These are phyloP conservation scores for Asbolus verrucosus DNA, from an alignment of 1,140 invertebrate genomes.

Conservation along the genomic window DNA sequence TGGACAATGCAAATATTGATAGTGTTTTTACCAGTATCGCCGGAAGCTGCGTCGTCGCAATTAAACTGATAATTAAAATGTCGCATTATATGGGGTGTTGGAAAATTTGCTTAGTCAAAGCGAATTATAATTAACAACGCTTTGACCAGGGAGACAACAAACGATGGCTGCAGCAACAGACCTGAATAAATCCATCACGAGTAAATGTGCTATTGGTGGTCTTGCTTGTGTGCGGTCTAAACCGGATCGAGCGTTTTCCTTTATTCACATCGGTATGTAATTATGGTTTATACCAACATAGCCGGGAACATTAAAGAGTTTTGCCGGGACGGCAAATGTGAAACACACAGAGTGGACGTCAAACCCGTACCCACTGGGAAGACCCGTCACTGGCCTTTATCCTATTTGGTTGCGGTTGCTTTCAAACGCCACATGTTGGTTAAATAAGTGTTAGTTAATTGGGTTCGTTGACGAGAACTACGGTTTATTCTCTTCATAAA, in stretches of 20 bases:
- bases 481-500: constrained; percentile 40
- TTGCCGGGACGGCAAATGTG: constrained; percentile 22
- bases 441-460: constrained; percentile 50
- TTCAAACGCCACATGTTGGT: constrained; percentile 46
- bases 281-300: constrained; percentile 10
- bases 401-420: constrained; percentile 37
- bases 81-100: constrained; percentile 20
- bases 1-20: constrained; percentile 19
- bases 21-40: constrained; percentile 16
- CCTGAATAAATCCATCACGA: constrained; percentile 8
- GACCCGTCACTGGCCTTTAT: constrained; percentile 39
- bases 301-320: constrained; percentile 29
- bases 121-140: constrained; percentile 19
- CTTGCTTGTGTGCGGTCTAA: background rate
- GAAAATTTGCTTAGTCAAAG: constrained; percentile 24
- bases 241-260: constrained; percentile 17
- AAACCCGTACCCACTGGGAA: constrained; percentile 32
- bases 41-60: constrained; percentile 4
- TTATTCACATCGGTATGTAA: constrained; percentile 16
- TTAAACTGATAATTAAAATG: constrained; percentile 27
- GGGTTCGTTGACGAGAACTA: constrained; percentile 43
- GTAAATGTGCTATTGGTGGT: constrained; percentile 3
- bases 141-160: no score
- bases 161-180: background rate
- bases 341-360: constrained; percentile 27